Base-by-base conservation (phyloP, 2,888 invertebrate species). In the Mimachlamys varia region DNA sequence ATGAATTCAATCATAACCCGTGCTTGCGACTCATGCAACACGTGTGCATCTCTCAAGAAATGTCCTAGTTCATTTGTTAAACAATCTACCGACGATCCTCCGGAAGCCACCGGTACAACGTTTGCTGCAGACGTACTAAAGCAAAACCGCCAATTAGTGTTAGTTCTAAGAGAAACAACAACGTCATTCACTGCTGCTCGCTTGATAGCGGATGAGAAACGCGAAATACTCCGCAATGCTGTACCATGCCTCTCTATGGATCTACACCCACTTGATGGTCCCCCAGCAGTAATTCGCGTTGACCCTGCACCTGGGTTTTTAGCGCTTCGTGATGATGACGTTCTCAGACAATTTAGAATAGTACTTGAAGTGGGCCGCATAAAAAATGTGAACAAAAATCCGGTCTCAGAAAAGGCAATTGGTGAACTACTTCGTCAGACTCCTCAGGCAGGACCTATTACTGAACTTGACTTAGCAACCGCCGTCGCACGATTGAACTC, bases 91-190 rank as follows among this genome's bases (percentile, higher is more conserved):
- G 89, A 89, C 4, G 92, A 91, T 19, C 94, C 93, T 0, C 93
- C 93, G 13, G 91, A 92, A 13, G 37, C 91, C 4, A 38, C 94
- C 27, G 93, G 93, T 13, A 50, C 92, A 0, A 89, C 91, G 12
- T 94, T 94, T 90, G 94, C 94, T 2, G 94, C 93, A 13, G 94
- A 95, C 87, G 92, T 95, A 0, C 44, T 94, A 4, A 93, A 91
- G 88, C 92, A 91, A 15, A 90, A 93, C 10, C 88, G 93, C 27
- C 94, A 94, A 89, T 38, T 90, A 1, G 92, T 94, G 38, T 76
- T 93, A 0, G 89, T 92, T 12, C 27, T 92, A 15, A 76, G 93
- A 50, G 92, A 93, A 90, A 90, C 92, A 0, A 91, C 92, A 1
- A 92, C 92, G 4, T 92, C 93, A 0, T 91, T 90, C 53, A 92